phyloP scores from a whole-genome alignment of 2,888 invertebrate genomes.

The Machimus rusticus region DNA sequence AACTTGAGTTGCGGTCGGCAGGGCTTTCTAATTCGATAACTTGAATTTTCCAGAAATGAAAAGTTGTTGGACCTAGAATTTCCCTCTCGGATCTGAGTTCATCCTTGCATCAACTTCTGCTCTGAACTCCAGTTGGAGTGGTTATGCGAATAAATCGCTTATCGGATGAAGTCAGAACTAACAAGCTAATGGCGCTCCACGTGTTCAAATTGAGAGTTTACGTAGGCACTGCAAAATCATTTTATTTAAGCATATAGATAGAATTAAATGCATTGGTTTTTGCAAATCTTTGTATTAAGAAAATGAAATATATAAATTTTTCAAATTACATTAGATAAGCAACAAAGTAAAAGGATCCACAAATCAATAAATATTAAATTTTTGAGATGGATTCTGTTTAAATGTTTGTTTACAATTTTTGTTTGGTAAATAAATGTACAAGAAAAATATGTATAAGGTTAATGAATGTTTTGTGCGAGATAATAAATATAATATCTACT shows the following conservation, averaged over 20 bases:
- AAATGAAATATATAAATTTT: neutral
- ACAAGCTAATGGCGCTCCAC: neutral
- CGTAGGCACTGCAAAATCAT: neutral
- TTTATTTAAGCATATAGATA: neutral
- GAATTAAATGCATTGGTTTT: neutral
- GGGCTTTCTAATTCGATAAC: neutral
- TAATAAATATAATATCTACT: too few relatives aligned
- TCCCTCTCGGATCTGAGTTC: neutral
- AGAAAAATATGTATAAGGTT: too few relatives aligned
- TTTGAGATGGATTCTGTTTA: too few relatives aligned
- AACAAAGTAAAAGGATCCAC: too few relatives aligned
- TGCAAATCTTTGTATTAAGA: neutral
- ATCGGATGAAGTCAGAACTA: neutral
- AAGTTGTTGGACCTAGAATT: neutral
- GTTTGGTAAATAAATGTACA: too few relatives aligned
- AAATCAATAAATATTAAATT: too few relatives aligned
- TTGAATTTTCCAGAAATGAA: neutral
- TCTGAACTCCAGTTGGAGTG: neutral
- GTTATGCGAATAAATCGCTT: neutral
- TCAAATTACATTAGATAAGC: too few relatives aligned
- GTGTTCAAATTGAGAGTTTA: neutral
- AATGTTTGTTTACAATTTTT: too few relatives aligned
- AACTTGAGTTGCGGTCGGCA: neutral
- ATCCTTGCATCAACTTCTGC: neutral
- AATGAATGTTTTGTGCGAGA: too few relatives aligned